Base-by-base conservation (phyloP, 2,888 invertebrate genomes). In the Drosophila anomalata region DNA sequence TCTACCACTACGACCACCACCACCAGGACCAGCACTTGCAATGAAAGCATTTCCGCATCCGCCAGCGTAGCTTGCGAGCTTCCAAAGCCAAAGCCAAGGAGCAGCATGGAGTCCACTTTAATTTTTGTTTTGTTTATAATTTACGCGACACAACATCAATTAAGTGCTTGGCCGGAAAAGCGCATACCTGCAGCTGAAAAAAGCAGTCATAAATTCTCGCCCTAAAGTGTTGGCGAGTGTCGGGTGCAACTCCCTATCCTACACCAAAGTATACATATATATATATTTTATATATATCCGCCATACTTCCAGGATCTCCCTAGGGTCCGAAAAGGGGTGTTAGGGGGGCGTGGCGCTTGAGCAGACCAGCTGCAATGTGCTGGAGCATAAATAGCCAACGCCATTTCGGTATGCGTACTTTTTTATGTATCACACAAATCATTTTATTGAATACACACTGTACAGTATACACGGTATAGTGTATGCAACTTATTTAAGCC, bases 111-210 rank as follows among this genome's bases (percentile, higher is more conserved):
- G 79, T 87, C 86, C 87, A 89, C 90, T 90, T 90, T 90, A 90
- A 90, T 89, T 89, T 90, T 89, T 81, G 88, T 88, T 81, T 83
- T 87, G 84, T 85, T 85, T 81, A 90, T 90, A 90, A 90, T 90
- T 90, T 90, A 90, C 90, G 90, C 89, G 90, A 89, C 91, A 90
- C 90, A 90, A 90, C 90, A 90, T 90, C 90, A 90, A 90, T 90
- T 90, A 90, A 90, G 89, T 90, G 84, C 90, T 90, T 87, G 84
- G 85, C 83, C 85, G 84, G 84, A 85, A 84, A 79, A 85, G 87
- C 83, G 85, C 83, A 90, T 90, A 90, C 87, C 88, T 89, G 90
- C 89, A 88, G 81, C 84, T 90, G 89, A 87, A 89, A 87, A 83
- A 87, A 89, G 85, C 78, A 68, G 48, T 79, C 84, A 87, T 86